Conservation (phyloP, 2,888 invertebrate genomes). For the Agrilus mali region DNA sequence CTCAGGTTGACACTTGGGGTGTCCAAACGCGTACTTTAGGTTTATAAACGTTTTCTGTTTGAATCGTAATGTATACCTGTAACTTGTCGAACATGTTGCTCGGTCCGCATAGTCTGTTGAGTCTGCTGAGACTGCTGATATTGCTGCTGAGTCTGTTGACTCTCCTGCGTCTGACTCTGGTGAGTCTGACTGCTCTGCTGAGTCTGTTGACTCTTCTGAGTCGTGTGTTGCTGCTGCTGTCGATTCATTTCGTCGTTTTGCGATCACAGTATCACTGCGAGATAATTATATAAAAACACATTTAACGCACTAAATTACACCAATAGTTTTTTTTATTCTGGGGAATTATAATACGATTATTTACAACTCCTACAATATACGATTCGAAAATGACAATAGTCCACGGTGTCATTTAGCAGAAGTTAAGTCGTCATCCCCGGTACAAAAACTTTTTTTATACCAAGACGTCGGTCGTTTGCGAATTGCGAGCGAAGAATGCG, state of each 20-base stretch:
- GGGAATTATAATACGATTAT: too few relatives aligned
- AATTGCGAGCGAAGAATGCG: conserved; percentile 79
- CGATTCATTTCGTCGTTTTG: conserved; percentile 55
- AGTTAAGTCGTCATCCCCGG: conserved; percentile 68
- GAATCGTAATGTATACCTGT: too few relatives aligned
- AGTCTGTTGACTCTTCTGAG: conserved; percentile 31
- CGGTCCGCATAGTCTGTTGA: conserved; percentile 38
- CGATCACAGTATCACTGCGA: too few relatives aligned
- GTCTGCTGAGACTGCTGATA: conserved; percentile 32
- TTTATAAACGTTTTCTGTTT: too few relatives aligned
- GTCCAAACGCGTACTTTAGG: too few relatives aligned
- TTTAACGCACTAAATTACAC: background rate
- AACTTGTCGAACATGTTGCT: conserved; percentile 48
- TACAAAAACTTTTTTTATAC: conserved; percentile 39
- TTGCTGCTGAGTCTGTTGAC: conserved; percentile 31
- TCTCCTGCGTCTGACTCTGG: conserved; percentile 36
- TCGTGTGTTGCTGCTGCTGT: conserved; percentile 43
- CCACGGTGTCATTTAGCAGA: conserved; percentile 51
- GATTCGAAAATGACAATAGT: conserved; percentile 10
- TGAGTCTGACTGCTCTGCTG: conserved; percentile 40
- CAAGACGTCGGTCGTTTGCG: conserved; percentile 92
- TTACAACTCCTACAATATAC: conserved; percentile 18
- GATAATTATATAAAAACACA: background rate
- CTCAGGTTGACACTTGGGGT: too few relatives aligned
- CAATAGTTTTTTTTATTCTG: background rate